These are phyloP conservation scores for Opisthocomus hoazin DNA, from an alignment of 2,113 vertebrate genomes.

Conservation along the genomic window DNA sequence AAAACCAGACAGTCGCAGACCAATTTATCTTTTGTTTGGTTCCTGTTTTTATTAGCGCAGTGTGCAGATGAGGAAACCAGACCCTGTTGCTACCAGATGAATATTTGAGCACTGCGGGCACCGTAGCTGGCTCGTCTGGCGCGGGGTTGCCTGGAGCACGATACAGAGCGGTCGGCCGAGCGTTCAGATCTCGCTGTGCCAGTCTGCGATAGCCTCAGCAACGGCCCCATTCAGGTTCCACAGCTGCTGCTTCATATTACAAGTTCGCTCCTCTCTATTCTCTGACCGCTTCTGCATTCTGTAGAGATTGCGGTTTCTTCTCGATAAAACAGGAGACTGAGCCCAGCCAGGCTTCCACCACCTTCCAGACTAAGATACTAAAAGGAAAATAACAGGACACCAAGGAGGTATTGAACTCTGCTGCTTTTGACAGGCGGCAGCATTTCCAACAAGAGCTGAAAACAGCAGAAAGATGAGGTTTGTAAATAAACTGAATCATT, in stretches of 20 bases:
- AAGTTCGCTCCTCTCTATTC: background rate
- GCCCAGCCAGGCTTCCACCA: background rate
- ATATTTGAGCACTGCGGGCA: background rate
- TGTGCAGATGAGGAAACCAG: rapidly evolving
- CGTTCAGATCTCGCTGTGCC: background rate
- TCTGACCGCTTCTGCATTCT: background rate
- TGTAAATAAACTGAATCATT: constrained; percentile 28
- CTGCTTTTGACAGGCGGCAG: background rate
- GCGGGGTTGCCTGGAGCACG: background rate
- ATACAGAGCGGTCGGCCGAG: background rate
- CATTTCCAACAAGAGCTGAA: background rate
- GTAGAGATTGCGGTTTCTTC: background rate
- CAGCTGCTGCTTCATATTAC: background rate
- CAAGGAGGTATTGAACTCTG: rapidly evolving
- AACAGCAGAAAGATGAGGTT: background rate
- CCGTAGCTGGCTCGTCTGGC: background rate
- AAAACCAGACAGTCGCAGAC: background rate
- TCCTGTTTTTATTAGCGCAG: background rate
- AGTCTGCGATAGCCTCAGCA: rapidly evolving
- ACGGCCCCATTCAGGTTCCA: background rate
- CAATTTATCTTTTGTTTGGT: background rate
- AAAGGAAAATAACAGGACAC: background rate
- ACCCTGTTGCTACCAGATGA: background rate
- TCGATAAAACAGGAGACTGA: background rate
- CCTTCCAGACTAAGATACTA: background rate